These are phyloP conservation scores for Punctoribates punctum DNA, from an alignment of 2,888 invertebrate genomes.

Conservation along the genomic window DNA sequence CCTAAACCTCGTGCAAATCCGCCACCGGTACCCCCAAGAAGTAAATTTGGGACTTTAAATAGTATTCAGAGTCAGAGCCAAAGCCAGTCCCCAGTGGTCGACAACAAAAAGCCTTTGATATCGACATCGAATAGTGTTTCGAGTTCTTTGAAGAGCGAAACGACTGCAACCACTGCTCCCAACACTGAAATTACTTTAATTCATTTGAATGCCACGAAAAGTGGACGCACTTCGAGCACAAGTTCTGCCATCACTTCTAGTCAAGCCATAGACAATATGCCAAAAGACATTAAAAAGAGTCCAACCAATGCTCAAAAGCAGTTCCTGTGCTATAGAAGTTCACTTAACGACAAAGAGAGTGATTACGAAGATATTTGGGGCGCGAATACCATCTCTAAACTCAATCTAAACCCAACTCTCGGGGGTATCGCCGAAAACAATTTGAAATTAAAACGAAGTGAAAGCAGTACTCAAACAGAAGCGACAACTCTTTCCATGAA, in stretches of 20 bases:
- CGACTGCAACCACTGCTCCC: conserved; percentile 9
- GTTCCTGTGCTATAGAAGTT: conserved; percentile 65
- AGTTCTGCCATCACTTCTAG: conserved; percentile 22
- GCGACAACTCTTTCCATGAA: background rate
- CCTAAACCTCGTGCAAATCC: conserved; percentile 15
- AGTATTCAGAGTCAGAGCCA: background rate
- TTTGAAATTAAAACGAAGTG: background rate
- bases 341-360: conserved; percentile 83
- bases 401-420: background rate
- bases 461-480: conserved; percentile 18
- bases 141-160: background rate
- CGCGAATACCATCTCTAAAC: conserved; percentile 52
- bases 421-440: background rate
- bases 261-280: conserved; percentile 5
- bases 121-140: background rate
- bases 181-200: conserved; percentile 32
- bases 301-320: conserved; percentile 23
- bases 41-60: conserved; percentile 4
- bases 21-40: conserved; percentile 36
- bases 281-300: conserved; percentile 13
- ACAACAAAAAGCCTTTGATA: background rate
- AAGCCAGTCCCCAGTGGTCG: background rate
- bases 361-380: conserved; percentile 95
- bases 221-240: background rate
- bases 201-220: background rate